Evolutionary conservation across 1,140 invertebrate species (phyloP), one percentile per base, ranked within the genome.

Genomic region (Dolichoris vasculosae): DNA sequence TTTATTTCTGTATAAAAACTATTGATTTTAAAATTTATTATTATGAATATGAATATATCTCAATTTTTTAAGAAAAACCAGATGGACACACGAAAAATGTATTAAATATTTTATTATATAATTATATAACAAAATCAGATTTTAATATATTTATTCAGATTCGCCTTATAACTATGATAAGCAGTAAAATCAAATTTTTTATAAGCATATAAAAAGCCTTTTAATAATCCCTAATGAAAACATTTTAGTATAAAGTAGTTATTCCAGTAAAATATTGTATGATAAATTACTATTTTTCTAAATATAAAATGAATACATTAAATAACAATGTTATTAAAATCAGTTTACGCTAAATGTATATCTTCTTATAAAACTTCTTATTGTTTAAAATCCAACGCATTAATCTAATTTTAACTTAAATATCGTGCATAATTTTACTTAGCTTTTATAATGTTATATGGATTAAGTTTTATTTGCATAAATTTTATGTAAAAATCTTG

Each of bases 191-290:
- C 63, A 26, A 48, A 13, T 59, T 75, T 83, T 13, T 75, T 59
- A 64, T 75, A 83, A 64, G 73, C 71, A 64, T 77, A 83, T 64
- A 76, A 73, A 76, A 83, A 55, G 73, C 69, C 71, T 64, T 83
- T 76, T 55, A 55, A 55, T 55, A n/a, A 82, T 46, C 51, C 71
- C 64, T 38, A 48, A 48, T 30, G 48, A 17, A 75, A 82, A 75
- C 43, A 64, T 67, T 82, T 73, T 75, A 64, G 30, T 73, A 76
- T 76, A 76, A 51, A 77, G 71, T 64, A n/a, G n/a, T n/a, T n/a
- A n/a, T n/a, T n/a, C n/a, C n/a, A n/a, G n/a, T n/a, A n/a, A n/a
- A n/a, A n/a, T n/a, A n/a, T n/a, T 55, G 2, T 2, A 9, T 17
- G 51, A 20, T 55, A 55, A 11, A 55, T 55, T 55, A 55, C 17